Percentiles rank a stretch among this genome's conserved stretches.
Conservation (phyloP, 2,113 vertebrate genomes). For the Pteruthius melanotis region DNA sequence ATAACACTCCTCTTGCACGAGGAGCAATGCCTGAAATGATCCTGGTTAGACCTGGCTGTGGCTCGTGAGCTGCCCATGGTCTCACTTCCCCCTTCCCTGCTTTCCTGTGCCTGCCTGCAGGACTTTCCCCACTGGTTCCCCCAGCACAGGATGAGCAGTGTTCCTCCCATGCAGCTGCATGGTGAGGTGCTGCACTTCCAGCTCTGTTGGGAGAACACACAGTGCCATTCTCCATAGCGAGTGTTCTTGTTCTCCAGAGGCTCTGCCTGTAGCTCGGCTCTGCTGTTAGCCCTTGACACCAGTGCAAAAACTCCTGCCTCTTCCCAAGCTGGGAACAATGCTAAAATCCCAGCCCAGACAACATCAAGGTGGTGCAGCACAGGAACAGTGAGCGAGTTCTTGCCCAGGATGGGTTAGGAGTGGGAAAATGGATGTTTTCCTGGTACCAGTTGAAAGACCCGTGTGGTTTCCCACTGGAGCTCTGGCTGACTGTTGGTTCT, state of each 20-base stretch:
- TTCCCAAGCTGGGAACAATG: not conserved
- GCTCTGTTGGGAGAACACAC: not conserved
- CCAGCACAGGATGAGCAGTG: not conserved
- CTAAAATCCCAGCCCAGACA: not conserved
- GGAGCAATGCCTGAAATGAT: not conserved
- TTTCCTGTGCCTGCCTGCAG: not conserved
- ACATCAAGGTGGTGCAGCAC: not conserved
- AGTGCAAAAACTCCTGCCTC: not conserved
- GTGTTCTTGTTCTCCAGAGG: not conserved
- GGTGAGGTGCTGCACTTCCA: not conserved
- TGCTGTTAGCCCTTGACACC: not conserved
- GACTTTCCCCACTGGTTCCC: not conserved
- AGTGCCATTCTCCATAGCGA: not conserved
- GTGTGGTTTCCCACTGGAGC: not conserved
- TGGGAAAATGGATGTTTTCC: not conserved
- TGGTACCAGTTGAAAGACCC: not conserved
- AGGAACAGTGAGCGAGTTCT: not conserved
- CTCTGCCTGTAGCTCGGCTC: not conserved
- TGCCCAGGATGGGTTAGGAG: not conserved
- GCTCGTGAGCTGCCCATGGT: not conserved
- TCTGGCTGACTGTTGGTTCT: not conserved
- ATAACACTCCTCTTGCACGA: accelerated
- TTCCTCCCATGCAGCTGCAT: not conserved
- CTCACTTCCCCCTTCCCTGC: not conserved
- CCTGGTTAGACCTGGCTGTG: not conserved